Percentiles rank a stretch among this genome's conserved stretches.
These are phyloP conservation scores for Anorthoa munda DNA, from an alignment of 2,888 invertebrate species.

Conservation along the genomic window DNA sequence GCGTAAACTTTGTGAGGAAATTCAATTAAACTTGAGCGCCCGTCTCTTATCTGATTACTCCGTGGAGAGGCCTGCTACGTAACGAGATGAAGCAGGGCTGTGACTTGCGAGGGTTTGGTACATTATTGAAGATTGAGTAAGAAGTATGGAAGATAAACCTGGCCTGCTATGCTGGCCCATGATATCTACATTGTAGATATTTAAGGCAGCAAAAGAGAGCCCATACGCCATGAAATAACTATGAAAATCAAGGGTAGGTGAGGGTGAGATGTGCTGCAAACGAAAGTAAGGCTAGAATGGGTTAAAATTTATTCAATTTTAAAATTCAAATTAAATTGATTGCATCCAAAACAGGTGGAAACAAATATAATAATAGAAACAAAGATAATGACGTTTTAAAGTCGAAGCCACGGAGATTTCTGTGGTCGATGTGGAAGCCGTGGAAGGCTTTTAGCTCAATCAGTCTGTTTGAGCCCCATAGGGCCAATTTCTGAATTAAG, in stretches of 20 bases:
- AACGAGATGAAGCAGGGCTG: slow-evolving; percentile 85
- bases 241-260: too few relatives aligned
- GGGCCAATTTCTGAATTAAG: too few relatives aligned
- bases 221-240: not conserved
- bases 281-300: not conserved
- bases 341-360: too few relatives aligned
- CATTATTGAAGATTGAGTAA: slow-evolving; percentile 9
- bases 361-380: too few relatives aligned
- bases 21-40: slow-evolving; percentile 90
- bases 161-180: not conserved
- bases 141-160: not conserved
- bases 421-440: too few relatives aligned
- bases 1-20: slow-evolving; percentile 87
- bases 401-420: not conserved
- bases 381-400: not conserved
- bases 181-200: not conserved
- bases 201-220: not conserved
- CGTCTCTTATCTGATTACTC: slow-evolving; percentile 89
- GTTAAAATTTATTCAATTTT: too few relatives aligned
- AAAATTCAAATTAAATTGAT: too few relatives aligned
- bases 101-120: not conserved
- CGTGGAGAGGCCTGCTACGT: slow-evolving; percentile 86
- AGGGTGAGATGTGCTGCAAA: too few relatives aligned
- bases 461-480: too few relatives aligned
- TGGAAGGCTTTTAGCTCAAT: not conserved